phyloP scores from a whole-genome alignment of 2,888 invertebrate genomes.

The Pecten maximus region DNA sequence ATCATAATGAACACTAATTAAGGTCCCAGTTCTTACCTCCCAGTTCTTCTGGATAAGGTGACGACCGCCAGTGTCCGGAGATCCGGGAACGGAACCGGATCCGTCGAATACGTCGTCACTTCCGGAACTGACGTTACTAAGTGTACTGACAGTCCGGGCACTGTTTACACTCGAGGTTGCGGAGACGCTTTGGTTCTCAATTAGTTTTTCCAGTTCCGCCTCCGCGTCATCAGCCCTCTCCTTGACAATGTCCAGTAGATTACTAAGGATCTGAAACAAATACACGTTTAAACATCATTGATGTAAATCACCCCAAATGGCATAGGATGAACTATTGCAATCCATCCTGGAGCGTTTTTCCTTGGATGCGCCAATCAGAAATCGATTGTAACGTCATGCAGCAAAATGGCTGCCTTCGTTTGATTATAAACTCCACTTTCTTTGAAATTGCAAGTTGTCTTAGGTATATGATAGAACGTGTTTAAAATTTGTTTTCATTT shows the following conservation, averaged over 20 bases:
- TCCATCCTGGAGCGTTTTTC: too few relatives aligned
- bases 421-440: too few relatives aligned
- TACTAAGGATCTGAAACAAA: conserved; percentile 69
- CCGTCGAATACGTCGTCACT: conserved; percentile 80
- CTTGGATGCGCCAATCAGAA: too few relatives aligned
- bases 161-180: conserved; percentile 57
- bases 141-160: conserved; percentile 68
- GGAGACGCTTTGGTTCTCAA: conserved; percentile 62
- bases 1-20: background rate
- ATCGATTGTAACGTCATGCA: too few relatives aligned
- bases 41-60: conserved; percentile 71
- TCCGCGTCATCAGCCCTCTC: conserved; percentile 80
- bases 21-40: conserved; percentile 69
- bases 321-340: too few relatives aligned
- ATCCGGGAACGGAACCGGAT: conserved; percentile 47
- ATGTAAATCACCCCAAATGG: too few relatives aligned
- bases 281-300: background rate
- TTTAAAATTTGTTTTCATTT: too few relatives aligned
- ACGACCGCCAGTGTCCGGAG: conserved; percentile 49
- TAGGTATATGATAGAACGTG: too few relatives aligned
- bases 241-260: conserved; percentile 80
- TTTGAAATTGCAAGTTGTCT: too few relatives aligned
- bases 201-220: conserved; percentile 74
- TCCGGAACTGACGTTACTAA: conserved; percentile 75
- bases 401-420: too few relatives aligned